Evolutionary conservation across 2,888 invertebrate species (phyloP).

Genomic region (Arenicola marina): DNA sequence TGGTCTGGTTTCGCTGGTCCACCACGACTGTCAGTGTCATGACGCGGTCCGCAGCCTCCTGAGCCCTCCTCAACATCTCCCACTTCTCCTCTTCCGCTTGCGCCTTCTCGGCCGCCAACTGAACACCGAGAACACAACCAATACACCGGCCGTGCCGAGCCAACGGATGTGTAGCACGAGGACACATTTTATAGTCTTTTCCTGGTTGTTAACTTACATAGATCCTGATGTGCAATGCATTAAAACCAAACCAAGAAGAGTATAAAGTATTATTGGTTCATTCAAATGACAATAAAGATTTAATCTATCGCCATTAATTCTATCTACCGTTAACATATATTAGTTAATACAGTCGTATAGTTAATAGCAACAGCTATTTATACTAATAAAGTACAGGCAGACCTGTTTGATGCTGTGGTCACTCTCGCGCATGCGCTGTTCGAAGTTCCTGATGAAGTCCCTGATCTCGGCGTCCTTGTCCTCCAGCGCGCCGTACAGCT

Average conservation of each 20-base stretch:
- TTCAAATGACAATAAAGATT: too few species aligned
- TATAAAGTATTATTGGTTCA: too few species aligned
- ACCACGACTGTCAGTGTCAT: slow-evolving; percentile 84
- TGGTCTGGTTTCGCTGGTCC: slow-evolving; percentile 82
- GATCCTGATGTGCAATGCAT: too few species aligned
- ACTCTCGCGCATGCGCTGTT: slow-evolving; percentile 83
- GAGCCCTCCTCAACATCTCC: slow-evolving; percentile 82
- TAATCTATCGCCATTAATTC: too few species aligned
- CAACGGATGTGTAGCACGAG: neutral
- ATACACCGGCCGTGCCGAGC: neutral
- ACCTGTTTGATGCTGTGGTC: slow-evolving; percentile 70
- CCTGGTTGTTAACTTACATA: neutral
- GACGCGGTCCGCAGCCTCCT: slow-evolving; percentile 87
- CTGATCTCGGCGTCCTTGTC: slow-evolving; percentile 92
- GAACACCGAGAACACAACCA: slow-evolving; percentile 44
- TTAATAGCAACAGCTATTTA: too few species aligned
- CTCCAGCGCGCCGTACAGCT: slow-evolving; percentile 88
- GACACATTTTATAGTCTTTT: neutral
- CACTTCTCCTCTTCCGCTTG: slow-evolving; percentile 88
- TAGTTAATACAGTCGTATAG: too few species aligned
- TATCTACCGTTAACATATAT: too few species aligned
- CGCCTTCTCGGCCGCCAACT: slow-evolving; percentile 68
- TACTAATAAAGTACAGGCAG: neutral
- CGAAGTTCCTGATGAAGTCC: slow-evolving; percentile 92
- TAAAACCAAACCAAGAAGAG: too few species aligned